Base-by-base conservation (phyloP, 1,140 invertebrate species). In the Drosophila tsacasi region DNA sequence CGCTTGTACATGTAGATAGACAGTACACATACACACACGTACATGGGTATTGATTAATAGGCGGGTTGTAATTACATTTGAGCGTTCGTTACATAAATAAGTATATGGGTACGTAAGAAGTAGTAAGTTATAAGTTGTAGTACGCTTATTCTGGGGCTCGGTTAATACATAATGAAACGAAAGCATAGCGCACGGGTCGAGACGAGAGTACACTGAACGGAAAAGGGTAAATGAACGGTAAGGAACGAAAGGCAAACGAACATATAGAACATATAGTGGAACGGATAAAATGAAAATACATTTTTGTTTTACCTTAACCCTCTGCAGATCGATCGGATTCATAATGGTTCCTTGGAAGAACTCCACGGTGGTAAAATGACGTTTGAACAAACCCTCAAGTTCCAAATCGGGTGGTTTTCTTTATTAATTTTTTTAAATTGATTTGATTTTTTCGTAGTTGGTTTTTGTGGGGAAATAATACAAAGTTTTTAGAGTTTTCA, bases 311-410 rank as follows among this genome's bases (percentile, higher is more conserved):
- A 99, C 98, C 97, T 99, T 99, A 90, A 99, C 98, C 95, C 98
- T 96, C 94, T 99, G 98, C 75, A 99, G 96, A 95, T 99, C 98
- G 95, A 99, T 99, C 93, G 98, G 98, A 95, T 99, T 99, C 99
- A 99, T 99, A 94, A 99, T 99, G 94, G 98, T 99, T 94, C 98
- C 99, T 96, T 99, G 98, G 96, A 99, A 99, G 96, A 99, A 99
- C 95, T 99, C 98, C 94, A 99, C 98, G 93, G 98, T 99, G 91
- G 98, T 99, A 95, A 99, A 99, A 95, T 99, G 98, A 94, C 98
- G 96, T 95, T 99, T 99, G 95, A 99, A 98, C 93, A 99, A 96
- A 95, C 98, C 98, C 96, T 99, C 98, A 95, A 99, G 95, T 95
- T 99, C 98, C 94, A 99, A 96, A 95, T 99, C 98, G 93, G 97